Conservation (phyloP, 2,797 vertebrate genomes). For the Oceanodroma leucorhoa region DNA sequence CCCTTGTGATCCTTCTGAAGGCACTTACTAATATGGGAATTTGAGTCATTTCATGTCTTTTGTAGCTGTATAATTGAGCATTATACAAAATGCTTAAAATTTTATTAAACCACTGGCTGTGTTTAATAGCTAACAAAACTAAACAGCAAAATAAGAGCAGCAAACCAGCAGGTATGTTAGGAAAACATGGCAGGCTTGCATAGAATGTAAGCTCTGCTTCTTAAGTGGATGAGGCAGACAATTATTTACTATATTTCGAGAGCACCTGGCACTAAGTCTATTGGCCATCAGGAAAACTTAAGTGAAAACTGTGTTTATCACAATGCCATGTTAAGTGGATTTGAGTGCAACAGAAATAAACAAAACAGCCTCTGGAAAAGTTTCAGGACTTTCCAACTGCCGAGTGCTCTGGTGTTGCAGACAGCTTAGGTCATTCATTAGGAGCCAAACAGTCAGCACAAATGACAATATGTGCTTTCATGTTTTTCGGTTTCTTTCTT, state of each 20-base stretch:
- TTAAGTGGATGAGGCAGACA: not conserved
- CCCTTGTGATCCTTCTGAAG: not conserved
- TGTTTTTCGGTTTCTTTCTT: not conserved
- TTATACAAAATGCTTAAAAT: not conserved
- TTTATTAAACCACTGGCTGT: not conserved
- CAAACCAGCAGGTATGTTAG: not conserved
- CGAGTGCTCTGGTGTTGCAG: not conserved
- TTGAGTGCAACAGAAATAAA: conserved; percentile 20
- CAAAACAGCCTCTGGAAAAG: not conserved
- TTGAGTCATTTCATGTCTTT: not conserved
- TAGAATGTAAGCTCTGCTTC: not conserved
- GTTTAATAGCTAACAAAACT: not conserved
- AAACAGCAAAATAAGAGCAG: not conserved
- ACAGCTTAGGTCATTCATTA: not conserved
- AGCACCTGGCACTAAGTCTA: not conserved
- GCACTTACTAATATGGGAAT: not conserved
- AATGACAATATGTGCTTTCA: not conserved
- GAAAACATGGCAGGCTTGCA: not conserved
- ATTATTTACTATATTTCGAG: not conserved
- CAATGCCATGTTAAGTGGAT: not conserved
- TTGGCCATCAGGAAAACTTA: not conserved
- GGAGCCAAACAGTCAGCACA: not conserved
- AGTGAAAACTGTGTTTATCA: not conserved
- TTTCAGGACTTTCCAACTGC: not conserved
- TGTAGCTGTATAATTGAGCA: not conserved